These are phyloP conservation scores for Acrocephalus scirpaceus DNA, from an alignment of 2,797 vertebrate genomes.

Conservation along the genomic window DNA sequence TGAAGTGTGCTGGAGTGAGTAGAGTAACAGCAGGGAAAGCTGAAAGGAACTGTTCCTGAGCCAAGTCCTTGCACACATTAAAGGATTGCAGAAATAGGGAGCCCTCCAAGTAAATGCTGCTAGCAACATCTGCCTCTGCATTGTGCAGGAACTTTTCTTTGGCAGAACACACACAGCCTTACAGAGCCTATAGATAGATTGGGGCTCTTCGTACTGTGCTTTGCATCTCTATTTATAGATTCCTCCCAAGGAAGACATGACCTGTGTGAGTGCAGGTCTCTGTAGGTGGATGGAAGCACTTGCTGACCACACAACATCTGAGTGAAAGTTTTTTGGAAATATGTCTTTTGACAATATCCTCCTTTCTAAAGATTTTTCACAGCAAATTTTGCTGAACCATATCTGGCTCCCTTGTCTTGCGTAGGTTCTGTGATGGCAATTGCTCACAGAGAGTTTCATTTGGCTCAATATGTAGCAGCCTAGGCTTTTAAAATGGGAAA, in stretches of 20 bases:
- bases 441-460: neutral
- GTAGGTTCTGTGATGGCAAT: constrained; percentile 18
- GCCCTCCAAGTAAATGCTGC: constrained; percentile 20
- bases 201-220: neutral
- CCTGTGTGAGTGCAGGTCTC: neutral
- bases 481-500: constrained; percentile 20
- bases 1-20: constrained; percentile 4
- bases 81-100: constrained; percentile 10
- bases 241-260: neutral
- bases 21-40: constrained; percentile 25
- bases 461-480: neutral
- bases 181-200: neutral
- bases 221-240: neutral
- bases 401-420: constrained; percentile 20
- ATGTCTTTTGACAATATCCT: neutral
- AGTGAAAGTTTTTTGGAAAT: neutral
- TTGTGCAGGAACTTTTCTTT: constrained; percentile 16
- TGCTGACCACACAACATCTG: neutral
- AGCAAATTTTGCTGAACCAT: neutral
- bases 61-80: constrained; percentile 14
- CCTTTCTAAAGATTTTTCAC: neutral
- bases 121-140: constrained; percentile 43
- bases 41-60: neutral
- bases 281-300: neutral
- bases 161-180: neutral